Evolutionary conservation across 1,140 invertebrate species (phyloP).

Genomic region (Ceratina japonica): DNA sequence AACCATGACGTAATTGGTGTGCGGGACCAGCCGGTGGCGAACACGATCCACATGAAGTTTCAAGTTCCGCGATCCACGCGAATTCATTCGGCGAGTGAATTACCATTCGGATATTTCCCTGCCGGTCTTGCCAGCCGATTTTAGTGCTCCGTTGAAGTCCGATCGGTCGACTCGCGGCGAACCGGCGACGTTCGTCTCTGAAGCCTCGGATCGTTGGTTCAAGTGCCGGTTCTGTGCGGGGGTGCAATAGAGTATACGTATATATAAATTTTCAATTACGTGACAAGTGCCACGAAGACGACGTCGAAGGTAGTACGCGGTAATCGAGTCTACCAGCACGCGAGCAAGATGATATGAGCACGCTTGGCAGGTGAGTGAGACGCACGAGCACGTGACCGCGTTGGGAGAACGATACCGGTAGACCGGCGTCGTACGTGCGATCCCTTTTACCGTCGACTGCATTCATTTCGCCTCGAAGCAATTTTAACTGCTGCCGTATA

Average conservation of each 20-base stretch:
- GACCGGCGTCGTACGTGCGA: neutral
- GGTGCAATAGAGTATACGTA: constrained; percentile 34
- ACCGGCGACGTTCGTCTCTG: constrained; percentile 10
- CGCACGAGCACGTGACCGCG: constrained; percentile 51
- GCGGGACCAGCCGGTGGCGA: neutral
- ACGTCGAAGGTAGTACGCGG: constrained; percentile 27
- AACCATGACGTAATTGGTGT: constrained; percentile 24
- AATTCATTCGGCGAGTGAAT: neutral
- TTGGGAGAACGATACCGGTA: constrained; percentile 4
- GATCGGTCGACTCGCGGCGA: constrained; percentile 16
- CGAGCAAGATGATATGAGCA: constrained; percentile 78
- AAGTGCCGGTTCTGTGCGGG: constrained; percentile 61
- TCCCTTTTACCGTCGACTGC: neutral
- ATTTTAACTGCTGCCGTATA: too few relatives aligned
- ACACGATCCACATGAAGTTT: neutral
- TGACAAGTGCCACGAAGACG: constrained; percentile 59
- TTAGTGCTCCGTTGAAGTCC: constrained; percentile 36
- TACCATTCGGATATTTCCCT: neutral
- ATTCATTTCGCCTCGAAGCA: neutral
- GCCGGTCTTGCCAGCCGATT: neutral
- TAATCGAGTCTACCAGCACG: constrained; percentile 63
- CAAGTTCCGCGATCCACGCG: neutral
- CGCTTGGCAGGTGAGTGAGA: constrained; percentile 77
- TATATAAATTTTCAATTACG: constrained; percentile 39
- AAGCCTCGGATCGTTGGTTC: constrained; percentile 45